phyloP scores from a whole-genome alignment of 2,113 vertebrate genomes.

The Himantopus leucocephalus region DNA sequence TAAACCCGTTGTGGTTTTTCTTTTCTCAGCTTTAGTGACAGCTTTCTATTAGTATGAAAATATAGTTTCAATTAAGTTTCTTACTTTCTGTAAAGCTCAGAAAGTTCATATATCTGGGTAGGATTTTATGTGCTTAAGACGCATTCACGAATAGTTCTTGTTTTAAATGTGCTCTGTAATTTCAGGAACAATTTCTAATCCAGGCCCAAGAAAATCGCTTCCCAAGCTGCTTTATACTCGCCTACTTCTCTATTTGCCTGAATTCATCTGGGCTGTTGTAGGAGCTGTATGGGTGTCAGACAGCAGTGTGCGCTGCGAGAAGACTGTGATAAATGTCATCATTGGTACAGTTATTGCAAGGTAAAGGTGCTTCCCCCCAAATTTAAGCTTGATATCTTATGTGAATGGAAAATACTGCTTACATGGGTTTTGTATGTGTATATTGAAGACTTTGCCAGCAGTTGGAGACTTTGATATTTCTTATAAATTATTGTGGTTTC shows the following conservation, averaged over 20 bases:
- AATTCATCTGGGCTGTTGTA: constrained; percentile 88
- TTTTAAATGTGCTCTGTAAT: constrained; percentile 1
- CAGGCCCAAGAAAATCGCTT: constrained; percentile 88
- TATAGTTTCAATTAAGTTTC: neutral
- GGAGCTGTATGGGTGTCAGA: constrained; percentile 88
- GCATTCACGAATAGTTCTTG: neutral
- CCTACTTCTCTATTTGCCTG: constrained; percentile 86
- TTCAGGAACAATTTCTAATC: constrained; percentile 93
- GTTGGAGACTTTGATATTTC: neutral
- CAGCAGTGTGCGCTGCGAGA: constrained; percentile 80
- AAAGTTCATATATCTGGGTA: neutral
- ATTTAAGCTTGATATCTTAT: neutral
- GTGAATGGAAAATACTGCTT: neutral
- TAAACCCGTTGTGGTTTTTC: neutral
- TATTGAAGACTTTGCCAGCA: neutral
- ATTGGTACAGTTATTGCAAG: constrained; percentile 86
- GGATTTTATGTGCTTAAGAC: neutral
- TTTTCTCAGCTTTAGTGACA: neutral
- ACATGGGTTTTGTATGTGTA: rapidly evolving
- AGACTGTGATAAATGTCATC: constrained; percentile 79
- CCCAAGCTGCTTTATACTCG: constrained; percentile 88
- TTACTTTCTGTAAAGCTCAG: neutral
- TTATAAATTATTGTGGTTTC: neutral
- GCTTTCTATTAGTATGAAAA: neutral
- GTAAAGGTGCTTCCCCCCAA: constrained; percentile 57